These are phyloP conservation scores for Prionace glauca DNA, from an alignment of 2,797 vertebrate species.

Conservation along the genomic window DNA sequence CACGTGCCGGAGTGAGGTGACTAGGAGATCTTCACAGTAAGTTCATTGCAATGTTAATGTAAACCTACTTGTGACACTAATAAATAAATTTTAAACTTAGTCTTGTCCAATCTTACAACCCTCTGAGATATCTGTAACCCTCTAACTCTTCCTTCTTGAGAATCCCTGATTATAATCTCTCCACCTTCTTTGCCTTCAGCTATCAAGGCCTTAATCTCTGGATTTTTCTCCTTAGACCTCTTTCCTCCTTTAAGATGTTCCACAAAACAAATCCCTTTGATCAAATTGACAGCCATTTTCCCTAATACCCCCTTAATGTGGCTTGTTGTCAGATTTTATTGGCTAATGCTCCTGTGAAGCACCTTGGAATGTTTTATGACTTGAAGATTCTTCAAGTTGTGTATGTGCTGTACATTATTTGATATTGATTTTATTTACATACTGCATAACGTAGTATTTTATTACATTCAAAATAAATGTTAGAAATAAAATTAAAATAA, in stretches of 20 bases:
- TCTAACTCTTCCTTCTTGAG: not conserved
- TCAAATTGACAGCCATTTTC: not conserved
- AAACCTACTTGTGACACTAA: no score
- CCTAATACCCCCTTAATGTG: not conserved
- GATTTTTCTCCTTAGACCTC: not conserved
- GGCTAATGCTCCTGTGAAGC: not conserved
- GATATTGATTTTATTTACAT: no score
- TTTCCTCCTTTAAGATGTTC: not conserved
- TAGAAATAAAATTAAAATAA: no score
- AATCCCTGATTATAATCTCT: not conserved
- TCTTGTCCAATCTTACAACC: no score
- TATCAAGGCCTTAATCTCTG: not conserved
- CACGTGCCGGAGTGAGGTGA: no score
- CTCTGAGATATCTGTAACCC: not conserved
- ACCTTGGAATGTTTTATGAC: not conserved
- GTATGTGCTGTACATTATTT: no score
- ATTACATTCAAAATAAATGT: no score
- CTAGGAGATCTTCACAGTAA: no score
- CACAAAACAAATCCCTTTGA: not conserved
- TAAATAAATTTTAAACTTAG: no score
- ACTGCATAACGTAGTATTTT: no score
- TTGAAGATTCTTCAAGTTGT: not conserved
- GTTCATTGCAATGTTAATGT: no score
- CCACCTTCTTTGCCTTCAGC: not conserved
- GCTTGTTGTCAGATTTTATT: not conserved